Conservation (phyloP, 2,797 vertebrate species). For the Neoniphon sammara region DNA sequence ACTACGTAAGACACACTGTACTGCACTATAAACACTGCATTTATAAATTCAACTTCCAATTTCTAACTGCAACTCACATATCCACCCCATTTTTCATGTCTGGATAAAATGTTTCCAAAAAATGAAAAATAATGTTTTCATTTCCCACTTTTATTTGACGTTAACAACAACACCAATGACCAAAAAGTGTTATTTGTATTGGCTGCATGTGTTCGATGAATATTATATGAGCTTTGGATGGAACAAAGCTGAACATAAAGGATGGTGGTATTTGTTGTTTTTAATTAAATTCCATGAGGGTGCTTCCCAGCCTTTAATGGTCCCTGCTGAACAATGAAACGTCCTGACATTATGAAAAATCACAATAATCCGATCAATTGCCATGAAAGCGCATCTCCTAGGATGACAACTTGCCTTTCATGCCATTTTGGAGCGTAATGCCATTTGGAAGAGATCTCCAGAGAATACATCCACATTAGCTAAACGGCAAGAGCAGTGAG, state of each 20-base stretch:
- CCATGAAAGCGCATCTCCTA: constrained; percentile 53
- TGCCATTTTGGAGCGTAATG: constrained; percentile 59
- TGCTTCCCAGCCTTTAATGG: constrained; percentile 60
- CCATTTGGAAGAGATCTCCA: constrained; percentile 43
- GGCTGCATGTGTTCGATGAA: constrained; percentile 16
- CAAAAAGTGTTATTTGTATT: constrained; percentile 12
- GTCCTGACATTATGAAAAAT: constrained; percentile 76
- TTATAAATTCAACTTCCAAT: background rate
- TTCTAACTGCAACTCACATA: background rate
- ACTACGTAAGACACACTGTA: background rate
- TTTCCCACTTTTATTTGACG: constrained; percentile 8
- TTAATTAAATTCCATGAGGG: constrained; percentile 74
- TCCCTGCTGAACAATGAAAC: constrained; percentile 75
- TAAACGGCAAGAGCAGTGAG: constrained; percentile 19
- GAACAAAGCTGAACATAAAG: constrained; percentile 56
- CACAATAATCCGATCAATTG: constrained; percentile 69
- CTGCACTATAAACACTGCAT: too few relatives aligned
- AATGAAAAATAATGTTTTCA: background rate
- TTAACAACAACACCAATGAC: background rate
- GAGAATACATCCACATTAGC: constrained; percentile 48
- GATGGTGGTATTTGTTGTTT: constrained; percentile 64
- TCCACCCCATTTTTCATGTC: background rate
- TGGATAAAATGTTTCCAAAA: background rate
- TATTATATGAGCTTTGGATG: constrained; percentile 40
- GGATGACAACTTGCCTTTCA: constrained; percentile 44